These are phyloP conservation scores for Cheilosia impressa DNA, from an alignment of 2,888 invertebrate genomes.

Conservation along the genomic window DNA sequence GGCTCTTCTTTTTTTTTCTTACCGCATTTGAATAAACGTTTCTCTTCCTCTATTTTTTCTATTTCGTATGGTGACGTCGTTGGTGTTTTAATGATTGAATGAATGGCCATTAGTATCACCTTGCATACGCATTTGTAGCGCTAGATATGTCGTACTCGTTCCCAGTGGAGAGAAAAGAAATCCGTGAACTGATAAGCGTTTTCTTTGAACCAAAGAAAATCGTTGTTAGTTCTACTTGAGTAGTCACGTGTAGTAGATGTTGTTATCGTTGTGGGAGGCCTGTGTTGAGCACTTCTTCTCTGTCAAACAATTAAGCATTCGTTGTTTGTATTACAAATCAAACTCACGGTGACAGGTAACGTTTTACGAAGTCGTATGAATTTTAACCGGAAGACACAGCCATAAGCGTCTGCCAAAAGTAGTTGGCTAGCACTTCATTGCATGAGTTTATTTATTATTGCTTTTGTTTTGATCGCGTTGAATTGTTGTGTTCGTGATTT, in stretches of 20 bases:
- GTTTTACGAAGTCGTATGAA: slow-evolving; percentile 6
- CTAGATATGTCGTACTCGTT: slow-evolving; percentile 9
- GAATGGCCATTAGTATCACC: slow-evolving; percentile 48
- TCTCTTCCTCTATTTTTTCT: slow-evolving; percentile 26
- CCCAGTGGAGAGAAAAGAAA: slow-evolving; percentile 1
- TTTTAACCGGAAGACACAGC: slow-evolving; percentile 59
- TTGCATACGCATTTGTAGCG: slow-evolving; percentile 33
- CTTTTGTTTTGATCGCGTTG: slow-evolving; percentile 50
- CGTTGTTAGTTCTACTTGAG: slow-evolving; percentile 12
- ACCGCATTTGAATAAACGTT: slow-evolving; percentile 13
- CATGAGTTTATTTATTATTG: slow-evolving; percentile 37
- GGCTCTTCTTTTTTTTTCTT: slow-evolving; percentile 38
- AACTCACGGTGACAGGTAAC: slow-evolving; percentile 27
- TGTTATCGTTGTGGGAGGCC: slow-evolving; percentile 4
- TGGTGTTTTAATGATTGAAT: slow-evolving; percentile 51
- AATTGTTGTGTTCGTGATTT: slow-evolving; percentile 8
- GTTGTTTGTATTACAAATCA: slow-evolving; percentile 18
- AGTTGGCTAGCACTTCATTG: slow-evolving; percentile 4
- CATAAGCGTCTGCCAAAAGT: slow-evolving; percentile 45
- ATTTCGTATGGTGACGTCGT: slow-evolving; percentile 51
- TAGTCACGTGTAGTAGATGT: slow-evolving; percentile 11
- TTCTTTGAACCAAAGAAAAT: background rate
- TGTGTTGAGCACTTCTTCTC: background rate
- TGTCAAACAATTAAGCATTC: slow-evolving; percentile 48
- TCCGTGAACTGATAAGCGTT: slow-evolving; percentile 30